Evolutionary conservation across 1,140 invertebrate genomes (phyloP).

Genomic region (Antheraea pernyi): DNA sequence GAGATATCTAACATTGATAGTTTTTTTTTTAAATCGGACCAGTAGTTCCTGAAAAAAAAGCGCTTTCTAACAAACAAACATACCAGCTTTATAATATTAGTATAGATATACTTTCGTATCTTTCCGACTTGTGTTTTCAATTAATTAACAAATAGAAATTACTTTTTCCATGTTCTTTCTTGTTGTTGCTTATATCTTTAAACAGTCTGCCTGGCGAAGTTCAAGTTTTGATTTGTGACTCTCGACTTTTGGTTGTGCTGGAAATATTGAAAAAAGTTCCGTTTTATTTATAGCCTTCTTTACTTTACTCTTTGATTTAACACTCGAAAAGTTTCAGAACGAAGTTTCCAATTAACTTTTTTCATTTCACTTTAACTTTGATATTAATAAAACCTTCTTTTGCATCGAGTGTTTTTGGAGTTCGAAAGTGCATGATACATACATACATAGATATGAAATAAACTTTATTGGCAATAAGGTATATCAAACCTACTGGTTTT

Average conservation of each 20-base stretch:
- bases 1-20: too few species aligned
- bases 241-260: not conserved
- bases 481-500: too few species aligned
- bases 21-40: too few species aligned
- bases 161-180: not conserved
- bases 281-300: slow-evolving; percentile 11
- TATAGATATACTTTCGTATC: too few species aligned
- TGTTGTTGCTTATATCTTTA: not conserved
- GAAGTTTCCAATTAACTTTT: not conserved
- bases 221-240: slow-evolving; percentile 15
- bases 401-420: too few species aligned
- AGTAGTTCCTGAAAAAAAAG: too few species aligned
- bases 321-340: not conserved
- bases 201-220: not conserved
- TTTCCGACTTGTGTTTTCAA: not conserved
- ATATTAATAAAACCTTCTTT: not conserved
- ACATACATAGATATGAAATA: too few species aligned
- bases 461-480: too few species aligned
- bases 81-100: too few species aligned
- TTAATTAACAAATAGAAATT: not conserved
- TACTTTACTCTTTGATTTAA: not conserved
- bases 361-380: not conserved
- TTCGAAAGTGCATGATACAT: too few species aligned
- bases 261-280: slow-evolving; percentile 12
- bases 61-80: too few species aligned